Evolutionary conservation across 2,113 vertebrate genomes (phyloP).

Genomic region (Microtus montanus): DNA sequence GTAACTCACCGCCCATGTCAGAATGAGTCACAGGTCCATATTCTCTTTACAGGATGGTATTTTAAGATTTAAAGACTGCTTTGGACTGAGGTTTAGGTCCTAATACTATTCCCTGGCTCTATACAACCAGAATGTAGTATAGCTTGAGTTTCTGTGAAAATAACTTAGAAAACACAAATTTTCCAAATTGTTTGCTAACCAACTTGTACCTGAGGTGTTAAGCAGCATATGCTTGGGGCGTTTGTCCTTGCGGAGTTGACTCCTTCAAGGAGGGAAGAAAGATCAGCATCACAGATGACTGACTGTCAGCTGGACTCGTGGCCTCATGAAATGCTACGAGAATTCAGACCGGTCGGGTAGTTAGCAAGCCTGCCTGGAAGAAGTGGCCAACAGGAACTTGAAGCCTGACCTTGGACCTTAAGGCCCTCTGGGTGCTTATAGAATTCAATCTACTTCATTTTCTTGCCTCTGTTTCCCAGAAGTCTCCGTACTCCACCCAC

Average conservation of each 20-base stretch:
- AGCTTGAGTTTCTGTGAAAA: conserved; percentile 42
- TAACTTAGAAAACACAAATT: conserved; percentile 33
- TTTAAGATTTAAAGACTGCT: conserved; percentile 56
- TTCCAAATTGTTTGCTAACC: not conserved
- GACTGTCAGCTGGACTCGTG: not conserved
- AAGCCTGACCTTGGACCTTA: not conserved
- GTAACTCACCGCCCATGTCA: conserved; percentile 31
- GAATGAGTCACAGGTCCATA: conserved; percentile 15
- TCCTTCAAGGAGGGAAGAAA: not conserved
- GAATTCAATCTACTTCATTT: not conserved
- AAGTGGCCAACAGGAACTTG: not conserved
- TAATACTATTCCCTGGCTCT: not conserved
- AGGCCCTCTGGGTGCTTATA: not conserved
- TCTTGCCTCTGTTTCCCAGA: not conserved
- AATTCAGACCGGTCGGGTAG: not conserved
- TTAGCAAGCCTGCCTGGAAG: conserved; percentile 38
- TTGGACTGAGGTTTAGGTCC: conserved; percentile 33
- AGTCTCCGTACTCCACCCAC: not conserved
- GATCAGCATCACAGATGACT: not conserved
- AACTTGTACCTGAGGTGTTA: not conserved
- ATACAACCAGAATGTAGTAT: not conserved
- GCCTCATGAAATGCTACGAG: not conserved
- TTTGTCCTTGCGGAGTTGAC: not conserved
- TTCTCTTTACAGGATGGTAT: conserved; percentile 45
- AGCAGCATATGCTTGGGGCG: not conserved